A percentile compares a stretch with the other conserved stretches of the same genome.
phyloP scores from a whole-genome alignment of 2,888 invertebrate species.

The Invenusta paracnida region DNA sequence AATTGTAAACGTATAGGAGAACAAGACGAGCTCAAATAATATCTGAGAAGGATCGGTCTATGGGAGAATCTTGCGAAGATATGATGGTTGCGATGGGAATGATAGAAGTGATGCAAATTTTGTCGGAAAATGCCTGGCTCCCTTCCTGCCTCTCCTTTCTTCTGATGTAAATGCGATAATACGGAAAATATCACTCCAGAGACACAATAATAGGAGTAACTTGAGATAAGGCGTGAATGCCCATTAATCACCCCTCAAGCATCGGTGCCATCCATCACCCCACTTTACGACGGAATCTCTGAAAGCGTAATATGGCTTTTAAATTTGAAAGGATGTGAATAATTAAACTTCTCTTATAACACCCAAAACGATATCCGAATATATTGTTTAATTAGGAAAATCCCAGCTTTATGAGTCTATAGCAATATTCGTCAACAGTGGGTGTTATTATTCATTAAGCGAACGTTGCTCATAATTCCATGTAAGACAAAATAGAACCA shows the following conservation, averaged over 20 bases:
- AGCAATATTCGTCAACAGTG: no score
- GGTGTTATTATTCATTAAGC: no score
- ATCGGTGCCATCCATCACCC: neutral
- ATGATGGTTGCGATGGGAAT: no score
- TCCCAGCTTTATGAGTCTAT: neutral
- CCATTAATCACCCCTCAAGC: slow-evolving; percentile 1
- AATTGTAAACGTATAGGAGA: no score
- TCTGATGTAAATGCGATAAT: slow-evolving; percentile 18
- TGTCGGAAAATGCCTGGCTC: no score
- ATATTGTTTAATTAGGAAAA: slow-evolving; percentile 21
- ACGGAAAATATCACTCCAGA: slow-evolving; percentile 23
- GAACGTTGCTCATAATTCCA: no score
- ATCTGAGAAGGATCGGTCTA: no score
- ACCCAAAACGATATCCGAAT: neutral
- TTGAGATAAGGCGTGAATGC: slow-evolving; percentile 16
- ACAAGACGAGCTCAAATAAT: no score
- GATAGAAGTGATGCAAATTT: slow-evolving; percentile 20
- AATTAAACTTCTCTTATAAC: neutral
- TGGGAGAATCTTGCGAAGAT: no score
- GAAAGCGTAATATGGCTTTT: slow-evolving; percentile 1
- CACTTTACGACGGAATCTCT: slow-evolving; percentile 17
- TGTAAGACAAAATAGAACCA: no score
- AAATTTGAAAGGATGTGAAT: neutral
- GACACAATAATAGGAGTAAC: neutral
- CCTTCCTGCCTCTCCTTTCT: neutral